Base-by-base conservation (phyloP, 2,888 invertebrate species). In the Machimus atricapillus region DNA sequence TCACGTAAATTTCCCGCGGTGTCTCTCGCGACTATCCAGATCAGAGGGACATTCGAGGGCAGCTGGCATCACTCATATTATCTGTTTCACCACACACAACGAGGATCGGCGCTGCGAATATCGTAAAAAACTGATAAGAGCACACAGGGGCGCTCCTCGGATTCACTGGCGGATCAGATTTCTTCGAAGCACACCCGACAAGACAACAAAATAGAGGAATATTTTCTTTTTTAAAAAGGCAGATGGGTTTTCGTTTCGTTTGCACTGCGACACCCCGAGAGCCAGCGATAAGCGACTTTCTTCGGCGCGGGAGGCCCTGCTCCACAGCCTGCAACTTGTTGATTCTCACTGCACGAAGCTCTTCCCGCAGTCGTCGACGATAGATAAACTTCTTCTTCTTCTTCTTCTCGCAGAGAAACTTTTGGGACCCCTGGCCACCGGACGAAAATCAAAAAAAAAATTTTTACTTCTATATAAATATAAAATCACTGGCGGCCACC, bases 61-160 rank as follows among this genome's bases (percentile, higher is more conserved):
- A 56, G 56, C 56, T 81, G 34, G 56, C 81, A 81, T 81, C 81
- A 81, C 81, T 81, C 46, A 81, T 46, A 46, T 78, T 66, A 66
- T 66, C 66, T 81, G 43, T 52, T 56, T 31, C 81, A 52, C 81
- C 23, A 81, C 81, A 81, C 81, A 81, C 56, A 23, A 46, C 5
- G 23, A 43, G 37, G 46, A 81, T 52, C 52, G 31, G 31, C n/a
- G 52, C 52, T 43, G 81, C 81, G 81, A 52, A 40, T n/a, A n/a
- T 76, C 56, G 81, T 43, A 78, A 78, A 77, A 79, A 81, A 81
- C 56, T 81, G 81, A 81, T 81, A 81, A 81, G 52, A 81, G 43
- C 76, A 27, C 66, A 66, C n/a, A n/a, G n/a, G 66, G 66, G 66
- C 66, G 66, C 66, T 66, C 66, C 66, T 66, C 66, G 66, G 23